Base-by-base conservation (phyloP, 2,888 invertebrate species). In the Andrena camellia region DNA sequence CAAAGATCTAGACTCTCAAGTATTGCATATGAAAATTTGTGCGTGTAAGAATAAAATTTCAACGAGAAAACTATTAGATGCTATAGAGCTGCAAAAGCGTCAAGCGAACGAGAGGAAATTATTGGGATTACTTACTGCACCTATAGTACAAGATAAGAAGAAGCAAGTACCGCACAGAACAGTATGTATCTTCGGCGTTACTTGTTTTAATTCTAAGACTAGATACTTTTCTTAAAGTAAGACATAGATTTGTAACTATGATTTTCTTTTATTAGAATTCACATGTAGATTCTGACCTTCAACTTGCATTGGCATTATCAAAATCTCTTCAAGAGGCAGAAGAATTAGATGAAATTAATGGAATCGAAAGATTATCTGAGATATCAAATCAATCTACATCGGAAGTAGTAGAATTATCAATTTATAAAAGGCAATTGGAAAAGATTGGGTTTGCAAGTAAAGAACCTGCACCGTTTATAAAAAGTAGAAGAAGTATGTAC, bases 271-370 rank as follows among this genome's bases (percentile, higher is more conserved):
- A 20, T 42, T 23, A 72, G 67, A 48, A 17, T 71, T 29, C 10
- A 7, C 26, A 72, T 0, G 85, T 88, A 26, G 94, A 94, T 89
- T 85, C 92, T 17, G 93, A 94, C 85, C 83, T 95, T 13, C 92
- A 95, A 74, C 89, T 95, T 66, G 95, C 94, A 17, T 80, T 95
- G 62, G 95, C 94, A 7, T 88, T 95, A 73, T 95, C 95, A 17
- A 92, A 92, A 79, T 95, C 95, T 1, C 90, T 95, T 31, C 92
- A 94, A 59, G 94, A 95, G 86, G 92, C 91, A 33, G 90, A 94
- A 67, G 87, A 93, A 85, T 88, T 88, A 17, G 88, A 92, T 31
- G 87, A 92, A 75, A 74, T 92, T 26, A n/a, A 90, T 87, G 78
- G 92, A 90, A 69, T 62, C 74, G 76, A 82, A 50, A 5, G 60